Conservation (phyloP, 2,888 invertebrate genomes). For the Merodon equestris region DNA sequence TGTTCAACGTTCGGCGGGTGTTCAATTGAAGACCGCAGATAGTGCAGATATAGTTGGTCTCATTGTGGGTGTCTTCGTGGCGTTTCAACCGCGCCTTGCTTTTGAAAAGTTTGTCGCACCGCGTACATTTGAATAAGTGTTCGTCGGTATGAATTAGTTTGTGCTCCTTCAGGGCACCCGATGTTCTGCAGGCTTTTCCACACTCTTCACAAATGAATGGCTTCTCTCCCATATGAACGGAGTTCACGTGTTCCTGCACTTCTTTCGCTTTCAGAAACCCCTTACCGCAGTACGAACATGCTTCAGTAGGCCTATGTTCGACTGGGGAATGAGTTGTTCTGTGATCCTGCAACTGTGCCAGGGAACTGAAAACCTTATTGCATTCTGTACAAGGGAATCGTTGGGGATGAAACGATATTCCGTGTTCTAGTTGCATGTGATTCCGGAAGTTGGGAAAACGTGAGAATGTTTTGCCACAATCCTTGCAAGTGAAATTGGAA, state of each 20-base stretch:
- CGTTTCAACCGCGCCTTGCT: conserved; percentile 74
- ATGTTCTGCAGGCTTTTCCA: conserved; percentile 79
- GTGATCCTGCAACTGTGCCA: conserved; percentile 69
- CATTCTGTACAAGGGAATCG: conserved; percentile 69
- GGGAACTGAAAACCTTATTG: conserved; percentile 63
- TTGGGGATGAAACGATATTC: conserved; percentile 56
- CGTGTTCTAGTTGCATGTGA: conserved; percentile 71
- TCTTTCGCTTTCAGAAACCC: conserved; percentile 73
- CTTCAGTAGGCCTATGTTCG: conserved; percentile 69
- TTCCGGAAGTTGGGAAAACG: conserved; percentile 67
- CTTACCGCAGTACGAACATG: conserved; percentile 75
- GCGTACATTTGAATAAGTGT: conserved; percentile 78
- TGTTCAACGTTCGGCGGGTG: conserved; percentile 74
- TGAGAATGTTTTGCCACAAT: conserved; percentile 40
- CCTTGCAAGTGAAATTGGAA: conserved; percentile 10
- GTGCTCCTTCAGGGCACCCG: conserved; percentile 80
- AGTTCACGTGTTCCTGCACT: conserved; percentile 73
- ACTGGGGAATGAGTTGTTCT: conserved; percentile 70
- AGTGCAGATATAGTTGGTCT: conserved; percentile 76
- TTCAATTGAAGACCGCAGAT: conserved; percentile 76
- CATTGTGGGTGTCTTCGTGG: conserved; percentile 76
- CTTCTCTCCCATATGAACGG: conserved; percentile 75
- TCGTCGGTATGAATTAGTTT: conserved; percentile 79
- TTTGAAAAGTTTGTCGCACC: conserved; percentile 77
- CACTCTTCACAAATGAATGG: conserved; percentile 80